phyloP scores from a whole-genome alignment of 2,797 vertebrate genomes.

The Hozukius guyotensis region DNA sequence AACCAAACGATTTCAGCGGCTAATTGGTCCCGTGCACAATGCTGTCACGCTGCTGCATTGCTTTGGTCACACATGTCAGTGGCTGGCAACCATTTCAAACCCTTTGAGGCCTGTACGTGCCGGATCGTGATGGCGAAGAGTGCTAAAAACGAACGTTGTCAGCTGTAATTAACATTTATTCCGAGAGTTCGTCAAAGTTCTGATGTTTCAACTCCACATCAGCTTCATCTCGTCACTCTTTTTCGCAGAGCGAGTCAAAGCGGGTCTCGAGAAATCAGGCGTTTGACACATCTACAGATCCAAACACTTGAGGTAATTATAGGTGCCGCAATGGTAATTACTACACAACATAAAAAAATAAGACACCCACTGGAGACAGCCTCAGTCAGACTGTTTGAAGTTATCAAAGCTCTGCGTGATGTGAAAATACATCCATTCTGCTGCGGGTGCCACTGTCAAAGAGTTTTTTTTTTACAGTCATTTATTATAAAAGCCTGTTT shows the following conservation, averaged over 20 bases:
- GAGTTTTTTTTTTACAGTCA: background rate
- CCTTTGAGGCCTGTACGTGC: background rate
- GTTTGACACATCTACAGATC: slow-evolving; percentile 73
- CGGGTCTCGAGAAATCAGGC: slow-evolving; percentile 36
- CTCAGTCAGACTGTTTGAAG: slow-evolving; percentile 71
- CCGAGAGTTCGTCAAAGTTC: background rate
- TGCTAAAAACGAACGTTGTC: background rate
- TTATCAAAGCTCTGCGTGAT: slow-evolving; percentile 49
- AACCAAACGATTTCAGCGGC: background rate
- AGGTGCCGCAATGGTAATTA: slow-evolving; percentile 72
- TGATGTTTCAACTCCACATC: background rate
- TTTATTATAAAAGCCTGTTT: slow-evolving; percentile 32
- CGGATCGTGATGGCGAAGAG: background rate
- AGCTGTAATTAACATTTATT: background rate
- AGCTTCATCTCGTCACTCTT: background rate
- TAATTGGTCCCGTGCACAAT: background rate
- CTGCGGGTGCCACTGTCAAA: slow-evolving; percentile 50
- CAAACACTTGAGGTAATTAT: slow-evolving; percentile 77
- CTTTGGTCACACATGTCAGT: slow-evolving; percentile 6
- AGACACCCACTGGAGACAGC: slow-evolving; percentile 42
- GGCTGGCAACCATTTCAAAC: slow-evolving; percentile 3
- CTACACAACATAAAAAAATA: slow-evolving; percentile 40
- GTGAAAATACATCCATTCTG: slow-evolving; percentile 38
- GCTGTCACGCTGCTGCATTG: background rate
- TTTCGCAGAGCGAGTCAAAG: slow-evolving; percentile 14